Evolutionary conservation across 2,113 vertebrate species (phyloP), one percentile per base, ranked within the genome.

Genomic region (Carassius gibelio): DNA sequence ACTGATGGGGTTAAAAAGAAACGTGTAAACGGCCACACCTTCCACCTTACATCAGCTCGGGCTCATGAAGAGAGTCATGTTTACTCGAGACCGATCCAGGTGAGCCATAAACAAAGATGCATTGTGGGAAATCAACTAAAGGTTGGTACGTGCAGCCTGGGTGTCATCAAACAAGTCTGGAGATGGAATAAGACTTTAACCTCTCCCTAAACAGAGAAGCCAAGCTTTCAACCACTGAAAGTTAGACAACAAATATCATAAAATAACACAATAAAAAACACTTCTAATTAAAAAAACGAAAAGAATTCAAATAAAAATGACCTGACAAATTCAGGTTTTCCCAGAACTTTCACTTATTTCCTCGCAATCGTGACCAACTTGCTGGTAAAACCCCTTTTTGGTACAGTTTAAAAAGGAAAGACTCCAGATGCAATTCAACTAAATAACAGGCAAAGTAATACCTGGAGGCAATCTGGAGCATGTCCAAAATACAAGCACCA

Each of bases 61-160:
- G 50, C 34, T 71, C 38, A 36, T 26, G 26, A 38, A 48, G 69
- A 45, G 26, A 6, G 66, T 17, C 2, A 17, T 72, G 59, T 83
- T 85, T 82, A 72, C 75, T 79, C 78, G 26, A 82, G 78, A 21
- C 14, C 77, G 19, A 83, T 21, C 71, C 83, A 78, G 64, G 36
- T 75, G 26, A 36, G 45, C 45, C 23, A 30, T 80, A 68, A 80
- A 80, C 64, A 14, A 38, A 57, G 50, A n/a, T 57, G 71, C 48
- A 79, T n/a, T 23, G 13, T 14, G 52, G 57, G 68, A 36, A 36
- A 62, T 19, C 34, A 79, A 59, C 11, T 45, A 23, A 36, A 52
- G 13, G 10, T 23, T 42, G 23, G 2, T n/a, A 38, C 13, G 57
- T 36, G 74, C 8, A 50, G 19, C 10, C 8, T 19, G 55, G 61